phyloP scores from a whole-genome alignment of 2,797 vertebrate species.

The Sebastes iracundus region DNA sequence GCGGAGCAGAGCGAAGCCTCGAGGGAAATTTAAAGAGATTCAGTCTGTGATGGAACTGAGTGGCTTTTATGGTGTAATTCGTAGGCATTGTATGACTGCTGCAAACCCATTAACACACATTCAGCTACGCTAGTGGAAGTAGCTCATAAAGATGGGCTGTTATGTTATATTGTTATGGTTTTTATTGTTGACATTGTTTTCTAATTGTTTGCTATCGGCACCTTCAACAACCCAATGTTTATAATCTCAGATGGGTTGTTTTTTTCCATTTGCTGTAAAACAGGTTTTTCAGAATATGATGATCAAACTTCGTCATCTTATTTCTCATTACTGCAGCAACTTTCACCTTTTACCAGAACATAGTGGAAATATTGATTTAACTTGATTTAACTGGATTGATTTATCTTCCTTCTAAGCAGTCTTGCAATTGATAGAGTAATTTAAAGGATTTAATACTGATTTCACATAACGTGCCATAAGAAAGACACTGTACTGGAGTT shows the following conservation, averaged over 20 bases:
- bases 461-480: not conserved
- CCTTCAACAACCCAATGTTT: not conserved
- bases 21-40: slow-evolving; percentile 56
- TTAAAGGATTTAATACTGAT: not conserved
- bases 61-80: slow-evolving; percentile 20
- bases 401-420: not conserved
- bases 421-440: not conserved
- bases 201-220: not conserved
- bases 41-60: slow-evolving; percentile 41
- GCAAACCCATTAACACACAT: slow-evolving; percentile 40
- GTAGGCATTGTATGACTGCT: slow-evolving; percentile 17
- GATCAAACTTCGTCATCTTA: not conserved
- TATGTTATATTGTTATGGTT: not conserved
- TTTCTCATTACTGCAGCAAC: not conserved
- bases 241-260: not conserved
- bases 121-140: not conserved
- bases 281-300: not conserved
- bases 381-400: not conserved
- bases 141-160: not conserved
- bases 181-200: not conserved
- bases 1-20: slow-evolving; percentile 34
- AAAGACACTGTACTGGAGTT: not conserved
- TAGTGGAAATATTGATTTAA: not conserved
- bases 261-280: not conserved
- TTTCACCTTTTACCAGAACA: not conserved